Percentiles rank a stretch among this genome's conserved stretches.
These are phyloP conservation scores for Dasysyrphus tricinctus DNA, from an alignment of 2,888 invertebrate genomes.

Conservation along the genomic window DNA sequence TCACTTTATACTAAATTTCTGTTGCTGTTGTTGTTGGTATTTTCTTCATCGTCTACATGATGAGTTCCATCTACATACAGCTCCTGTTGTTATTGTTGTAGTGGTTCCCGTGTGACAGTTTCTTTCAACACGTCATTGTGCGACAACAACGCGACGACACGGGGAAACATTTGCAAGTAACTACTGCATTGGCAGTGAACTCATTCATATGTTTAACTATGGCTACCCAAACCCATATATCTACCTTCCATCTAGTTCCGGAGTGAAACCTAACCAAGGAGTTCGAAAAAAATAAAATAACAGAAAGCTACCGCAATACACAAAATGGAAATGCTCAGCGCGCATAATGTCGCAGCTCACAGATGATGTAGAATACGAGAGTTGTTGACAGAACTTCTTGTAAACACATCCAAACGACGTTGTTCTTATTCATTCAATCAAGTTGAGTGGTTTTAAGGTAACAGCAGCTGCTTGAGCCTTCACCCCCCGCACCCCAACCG, in stretches of 20 bases:
- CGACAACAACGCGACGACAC: constrained; percentile 27
- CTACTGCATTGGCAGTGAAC: constrained; percentile 71
- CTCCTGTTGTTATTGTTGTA: background rate
- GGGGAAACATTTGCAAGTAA: constrained; percentile 63
- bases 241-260: background rate
- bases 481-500: background rate
- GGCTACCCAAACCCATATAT: constrained; percentile 11
- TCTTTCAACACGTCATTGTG: constrained; percentile 42
- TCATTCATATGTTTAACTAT: constrained; percentile 62
- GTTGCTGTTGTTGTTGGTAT: background rate
- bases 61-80: constrained; percentile 2
- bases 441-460: constrained; percentile 73
- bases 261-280: constrained; percentile 10
- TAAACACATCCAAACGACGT: constrained; percentile 68
- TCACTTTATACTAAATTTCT: constrained; percentile 27
- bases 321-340: constrained; percentile 72
- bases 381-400: constrained; percentile 74
- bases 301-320: constrained; percentile 68
- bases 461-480: constrained; percentile 17
- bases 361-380: constrained; percentile 70
- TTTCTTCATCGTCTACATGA: constrained; percentile 16
- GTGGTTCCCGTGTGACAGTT: constrained; percentile 24
- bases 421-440: constrained; percentile 72
- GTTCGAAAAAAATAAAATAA: constrained; percentile 39
- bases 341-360: constrained; percentile 71